Evolutionary conservation across 2,888 invertebrate genomes (phyloP), one percentile per base, ranked within the genome.

Genomic region (Catocala nupta): DNA sequence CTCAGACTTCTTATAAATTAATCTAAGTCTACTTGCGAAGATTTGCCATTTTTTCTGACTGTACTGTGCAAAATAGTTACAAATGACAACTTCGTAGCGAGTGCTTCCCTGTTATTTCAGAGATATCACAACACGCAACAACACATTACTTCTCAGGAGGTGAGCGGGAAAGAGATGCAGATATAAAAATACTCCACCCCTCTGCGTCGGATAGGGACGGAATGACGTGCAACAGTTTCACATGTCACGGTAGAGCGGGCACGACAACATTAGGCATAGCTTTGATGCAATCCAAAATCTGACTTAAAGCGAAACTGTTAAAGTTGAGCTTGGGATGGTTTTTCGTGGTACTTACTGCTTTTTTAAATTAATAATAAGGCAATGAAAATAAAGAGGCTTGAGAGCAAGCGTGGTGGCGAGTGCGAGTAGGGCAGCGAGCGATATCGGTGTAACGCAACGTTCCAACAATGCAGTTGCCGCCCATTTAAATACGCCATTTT

Each of bases 101-200:
- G 93, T 92, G 93, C 93, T 94, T 93, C 94, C 92, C 94, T 94
- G 94, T 94, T 94, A 94, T 94, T 94, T 93, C 89, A 90, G 89
- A 94, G 94, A 94, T 94, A 94, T 94, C 94, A 94, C 94, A 94
- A 94, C 94, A 94, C 93, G 90, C 92, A 93, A 94, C 91, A 94
- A 94, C 93, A 93, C 91, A 92, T 93, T 93, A 93, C 92, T 93
- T 90, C 93, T 92, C 87, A 90, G 89, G 87, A 90, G 86, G 86
- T 81, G 83, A 81, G 91, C 75, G 79, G 65, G 89, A 93, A 83
- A 80, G 90, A 80, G 91, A 93, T 74, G 82, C 81, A 82, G 70
- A 78, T 84, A 88, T 82, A 88, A 92, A 92, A 91, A 91, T 88
- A 86, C 78, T 77, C 73, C 83, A 80, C 78, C 82, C 81, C 68